Base-by-base conservation (phyloP, 35 echinoderm and acorn worm species). In the Eucidaris tribuloides region DNA sequence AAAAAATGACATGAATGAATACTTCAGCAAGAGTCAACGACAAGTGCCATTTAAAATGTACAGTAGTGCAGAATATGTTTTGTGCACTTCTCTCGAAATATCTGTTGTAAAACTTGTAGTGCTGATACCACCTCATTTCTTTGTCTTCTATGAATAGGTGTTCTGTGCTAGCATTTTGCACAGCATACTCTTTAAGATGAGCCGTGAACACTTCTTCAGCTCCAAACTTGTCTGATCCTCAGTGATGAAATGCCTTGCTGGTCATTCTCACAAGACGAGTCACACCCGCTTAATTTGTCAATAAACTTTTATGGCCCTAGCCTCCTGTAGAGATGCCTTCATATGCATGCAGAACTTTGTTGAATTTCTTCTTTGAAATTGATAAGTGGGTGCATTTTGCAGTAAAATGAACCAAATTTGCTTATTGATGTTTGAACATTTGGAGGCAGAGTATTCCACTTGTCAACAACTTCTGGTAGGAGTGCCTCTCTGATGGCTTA, bases 181-280 rank as follows among this genome's bases (percentile, higher is more conserved):
- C 59, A 28, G 19, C 28, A 40, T 60, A 83, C 15, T 56, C 32
- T 0, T 62, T 33, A 5, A 72, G 62, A 37, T 3, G 74, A 6
- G 35, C 40, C 1, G 62, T 48, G 52, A 85, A 83, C 7, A 1
- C 55, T 39, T 85, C 82, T 35, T 85, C 82, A 13, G 52, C 63
- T 6, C 82, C 82, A 49, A 2, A 46, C 62, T 85, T 38, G 41
- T 86, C 71, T 2, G 24, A 86, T 5, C 46, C 84, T 57, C 70
- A n/a, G 37, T 59, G 70, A 29, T 86, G 84, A 42, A 86, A 86
- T 40, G 84, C 84, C 28, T 86, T 86, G 49, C 66, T 79, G 20
- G 70, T 71, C 14, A 71, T 79, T 60, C 84, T 23, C 3, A 86
- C 34, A 46, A 85, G 34, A 4, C 63, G 43, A 3, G 62, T 85